Base-by-base conservation (phyloP, 2,797 vertebrate species). In the Paguma larvata region DNA sequence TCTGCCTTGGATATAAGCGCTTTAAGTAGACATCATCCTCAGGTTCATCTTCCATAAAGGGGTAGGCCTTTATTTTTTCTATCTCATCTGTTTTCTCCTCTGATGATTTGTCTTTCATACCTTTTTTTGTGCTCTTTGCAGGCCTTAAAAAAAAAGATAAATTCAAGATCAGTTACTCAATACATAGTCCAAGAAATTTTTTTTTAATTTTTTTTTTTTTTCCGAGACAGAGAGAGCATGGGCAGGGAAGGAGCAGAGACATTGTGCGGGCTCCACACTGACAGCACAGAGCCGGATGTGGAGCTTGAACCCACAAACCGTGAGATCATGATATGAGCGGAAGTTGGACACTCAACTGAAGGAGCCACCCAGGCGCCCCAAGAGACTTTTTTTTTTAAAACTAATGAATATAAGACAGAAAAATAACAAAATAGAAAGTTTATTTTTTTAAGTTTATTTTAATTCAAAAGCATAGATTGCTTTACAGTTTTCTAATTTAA, bases 11-110 rank as follows among this genome's bases (percentile, higher is more conserved):
- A 89, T 99, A 99, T 89, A 96, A 97, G 98, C 98, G 99, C 0
- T 97, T 97, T 56, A 99, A 65, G 96, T 99, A 99, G 15, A 99
- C 99, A 5, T 99, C 99, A 18, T 99, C 99, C 88, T 99, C 98
- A 0, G 99, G 99, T 2, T 93, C 97, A 98, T 98, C 99, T 79
- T 92, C 97, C 97, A 97, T 98, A 18, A 44, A 98, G 0, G 97
- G 96, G 0, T 93, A 96, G 99, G 98, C 98, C 14, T 99, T 98
- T 63, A 98, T 98, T 84, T 96, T 98, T 91, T 98, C 97, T 85
- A 97, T 95, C 12, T 98, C 97, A 67, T 70, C 30, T 30, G 0
- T 87, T 94, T 97, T 95, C 91, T 93, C 65, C 94, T 68, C 72
- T 38, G n/a, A 25, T 19, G 95, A 68, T 96, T 98, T 98, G 48